Percentiles rank a stretch among this genome's conserved stretches.
Conservation (phyloP, 2,888 invertebrate species). For the Aleiodes leptofemur region DNA sequence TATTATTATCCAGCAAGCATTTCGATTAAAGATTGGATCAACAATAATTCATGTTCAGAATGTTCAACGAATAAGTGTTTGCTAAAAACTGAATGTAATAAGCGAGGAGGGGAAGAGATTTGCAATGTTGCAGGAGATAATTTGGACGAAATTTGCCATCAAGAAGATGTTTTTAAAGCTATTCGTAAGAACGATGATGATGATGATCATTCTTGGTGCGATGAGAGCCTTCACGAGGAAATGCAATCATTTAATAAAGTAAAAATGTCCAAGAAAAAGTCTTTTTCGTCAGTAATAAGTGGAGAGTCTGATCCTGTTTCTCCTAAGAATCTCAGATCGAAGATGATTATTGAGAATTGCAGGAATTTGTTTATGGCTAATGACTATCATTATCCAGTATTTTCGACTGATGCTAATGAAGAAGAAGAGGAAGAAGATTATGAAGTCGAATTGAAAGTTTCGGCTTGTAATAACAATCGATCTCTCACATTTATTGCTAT, state of each 20-base stretch:
- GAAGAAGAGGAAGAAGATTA: slow-evolving; percentile 60
- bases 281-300: slow-evolving; percentile 76
- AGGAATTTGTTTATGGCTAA: slow-evolving; percentile 68
- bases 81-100: slow-evolving; percentile 54
- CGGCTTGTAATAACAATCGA: slow-evolving; percentile 76
- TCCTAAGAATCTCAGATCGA: slow-evolving; percentile 76
- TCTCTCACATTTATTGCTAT: slow-evolving; percentile 82
- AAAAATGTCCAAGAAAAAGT: slow-evolving; percentile 45
- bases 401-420: slow-evolving; percentile 65
- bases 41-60: slow-evolving; percentile 68
- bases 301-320: slow-evolving; percentile 77
- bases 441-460: slow-evolving; percentile 58
- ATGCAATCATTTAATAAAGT: slow-evolving; percentile 12
- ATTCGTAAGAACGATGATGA: slow-evolving; percentile 45
- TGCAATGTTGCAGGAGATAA: slow-evolving; percentile 59
- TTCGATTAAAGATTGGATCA: slow-evolving; percentile 67
- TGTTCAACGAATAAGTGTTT: slow-evolving; percentile 68
- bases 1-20: slow-evolving; percentile 47
- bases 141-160: slow-evolving; percentile 61
- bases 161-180: slow-evolving; percentile 63
- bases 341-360: slow-evolving; percentile 63
- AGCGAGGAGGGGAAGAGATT: slow-evolving; percentile 44
- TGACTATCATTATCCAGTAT: slow-evolving; percentile 66
- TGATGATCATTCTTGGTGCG: slow-evolving; percentile 61
- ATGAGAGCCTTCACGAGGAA: slow-evolving; percentile 39